These are phyloP conservation scores for Trimorus sp. DNA, from an alignment of 2,888 invertebrate species.

Conservation along the genomic window DNA sequence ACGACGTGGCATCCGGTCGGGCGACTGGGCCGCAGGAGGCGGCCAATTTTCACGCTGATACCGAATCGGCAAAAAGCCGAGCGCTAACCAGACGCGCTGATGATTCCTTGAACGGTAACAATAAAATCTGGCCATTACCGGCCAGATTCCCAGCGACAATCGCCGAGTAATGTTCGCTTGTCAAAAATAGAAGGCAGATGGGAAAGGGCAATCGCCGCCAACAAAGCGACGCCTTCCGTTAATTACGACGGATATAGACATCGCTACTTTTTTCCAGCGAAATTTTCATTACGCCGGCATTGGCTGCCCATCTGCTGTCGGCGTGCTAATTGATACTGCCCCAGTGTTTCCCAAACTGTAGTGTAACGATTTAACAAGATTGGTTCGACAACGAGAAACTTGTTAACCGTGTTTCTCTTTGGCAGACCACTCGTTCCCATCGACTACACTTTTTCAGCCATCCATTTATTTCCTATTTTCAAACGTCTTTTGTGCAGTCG, in stretches of 20 bases:
- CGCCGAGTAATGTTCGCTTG: conserved; percentile 52
- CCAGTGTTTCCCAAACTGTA: neutral
- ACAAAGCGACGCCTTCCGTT: conserved; percentile 50
- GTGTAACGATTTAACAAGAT: neutral
- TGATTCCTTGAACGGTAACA: conserved; percentile 67
- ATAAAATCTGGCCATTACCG: conserved; percentile 64
- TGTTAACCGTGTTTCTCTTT: no score
- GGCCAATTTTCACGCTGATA: conserved; percentile 70
- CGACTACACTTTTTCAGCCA: no score
- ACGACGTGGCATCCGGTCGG: conserved; percentile 58
- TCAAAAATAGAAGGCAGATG: conserved; percentile 60
- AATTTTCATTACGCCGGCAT: conserved; percentile 26
- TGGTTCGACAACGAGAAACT: neutral
- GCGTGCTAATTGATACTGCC: neutral
- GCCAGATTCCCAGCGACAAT: conserved; percentile 55
- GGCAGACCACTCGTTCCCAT: no score
- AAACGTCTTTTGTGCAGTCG: no score
- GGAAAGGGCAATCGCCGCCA: conserved; percentile 39
- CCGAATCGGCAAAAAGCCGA: conserved; percentile 65
- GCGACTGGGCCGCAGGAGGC: conserved; percentile 67
- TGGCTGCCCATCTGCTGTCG: conserved; percentile 33
- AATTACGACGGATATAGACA: conserved; percentile 56
- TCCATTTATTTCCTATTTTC: no score
- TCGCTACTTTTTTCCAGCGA: conserved; percentile 27
- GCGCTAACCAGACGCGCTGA: conserved; percentile 62